Evolutionary conservation across 2,797 vertebrate genomes (phyloP), one percentile per base, ranked within the genome.

Genomic region (Rhynchonycteris naso): DNA sequence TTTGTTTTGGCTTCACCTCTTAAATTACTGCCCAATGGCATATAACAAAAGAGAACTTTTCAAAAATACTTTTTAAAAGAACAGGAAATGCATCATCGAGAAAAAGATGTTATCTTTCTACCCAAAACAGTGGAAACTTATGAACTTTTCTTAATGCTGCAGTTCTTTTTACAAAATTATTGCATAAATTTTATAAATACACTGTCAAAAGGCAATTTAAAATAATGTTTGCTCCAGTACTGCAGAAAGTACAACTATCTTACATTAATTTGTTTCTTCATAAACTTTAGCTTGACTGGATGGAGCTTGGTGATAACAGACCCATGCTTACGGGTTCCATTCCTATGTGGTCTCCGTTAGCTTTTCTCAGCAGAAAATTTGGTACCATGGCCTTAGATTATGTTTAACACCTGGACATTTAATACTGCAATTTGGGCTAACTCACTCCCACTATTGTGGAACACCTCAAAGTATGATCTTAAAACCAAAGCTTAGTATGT

Each of bases 71-170:
- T 65, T 47, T 7, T 5, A 26, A 83, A 90, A 95, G 93, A 85
- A 75, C 71, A 91, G 80, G 83, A 96, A 96, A 68, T 82, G 50
- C 7, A 87, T 91, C 61, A 54, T 14, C 50, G 59, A 94, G 54
- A 74, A 91, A 86, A 95, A 93, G 54, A 82, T 72, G 58, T 78
- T 91, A 88, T 93, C 90, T 82, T 95, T 76, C 47, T 76, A 75
- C 21, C 50, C 86, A 2, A 83, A 86, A 89, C 19, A 83, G 71
- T 86, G 91, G 93, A 95, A 95, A 95, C 18, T 43, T 75, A 76
- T 1, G 69, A 93, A 90, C 86, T 85, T 93, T 95, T 91, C 58
- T 83, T 76, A 76, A 58, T 30, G 47, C 12, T n/a, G 19, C 3
- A 33, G 26, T 28, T 95, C 54, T 89, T 96, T 78, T 22, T 69